phyloP scores from a whole-genome alignment of 2,113 vertebrate species.

The Typhlomys cinereus region DNA sequence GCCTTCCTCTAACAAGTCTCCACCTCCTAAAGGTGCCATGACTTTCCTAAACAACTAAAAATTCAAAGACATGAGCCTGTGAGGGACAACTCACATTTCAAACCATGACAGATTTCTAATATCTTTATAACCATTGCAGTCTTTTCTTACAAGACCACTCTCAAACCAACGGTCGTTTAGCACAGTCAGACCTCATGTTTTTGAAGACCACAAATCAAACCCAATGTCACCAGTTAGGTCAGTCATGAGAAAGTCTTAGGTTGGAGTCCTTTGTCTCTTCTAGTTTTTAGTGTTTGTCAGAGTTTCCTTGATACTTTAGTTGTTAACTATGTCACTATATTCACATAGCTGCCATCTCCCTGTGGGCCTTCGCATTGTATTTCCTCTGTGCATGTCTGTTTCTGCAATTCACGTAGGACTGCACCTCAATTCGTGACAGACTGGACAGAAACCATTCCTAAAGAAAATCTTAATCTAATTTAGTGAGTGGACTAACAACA shows the following conservation, averaged over 20 bases:
- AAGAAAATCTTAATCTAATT: background rate
- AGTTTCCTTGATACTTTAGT: background rate
- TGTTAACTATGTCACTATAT: background rate
- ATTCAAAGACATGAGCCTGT: no score
- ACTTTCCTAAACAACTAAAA: no score
- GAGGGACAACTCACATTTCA: no score
- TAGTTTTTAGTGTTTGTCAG: background rate
- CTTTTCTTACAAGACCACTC: background rate
- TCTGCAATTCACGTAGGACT: background rate
- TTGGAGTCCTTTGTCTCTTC: background rate
- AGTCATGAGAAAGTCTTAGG: background rate
- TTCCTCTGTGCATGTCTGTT: background rate
- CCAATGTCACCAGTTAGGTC: no score
- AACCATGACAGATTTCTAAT: no score
- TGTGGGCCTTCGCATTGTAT: background rate
- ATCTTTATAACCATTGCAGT: background rate
- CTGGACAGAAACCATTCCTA: background rate
- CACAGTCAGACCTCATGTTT: background rate
- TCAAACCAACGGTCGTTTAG: background rate
- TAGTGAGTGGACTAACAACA: background rate
- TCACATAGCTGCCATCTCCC: background rate
- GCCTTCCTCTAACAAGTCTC: no score
- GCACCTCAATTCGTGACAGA: no score
- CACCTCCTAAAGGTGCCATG: no score
- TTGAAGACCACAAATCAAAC: background rate